Conservation (phyloP, 2,888 invertebrate genomes). For the Lepeophtheirus nordmannii region DNA sequence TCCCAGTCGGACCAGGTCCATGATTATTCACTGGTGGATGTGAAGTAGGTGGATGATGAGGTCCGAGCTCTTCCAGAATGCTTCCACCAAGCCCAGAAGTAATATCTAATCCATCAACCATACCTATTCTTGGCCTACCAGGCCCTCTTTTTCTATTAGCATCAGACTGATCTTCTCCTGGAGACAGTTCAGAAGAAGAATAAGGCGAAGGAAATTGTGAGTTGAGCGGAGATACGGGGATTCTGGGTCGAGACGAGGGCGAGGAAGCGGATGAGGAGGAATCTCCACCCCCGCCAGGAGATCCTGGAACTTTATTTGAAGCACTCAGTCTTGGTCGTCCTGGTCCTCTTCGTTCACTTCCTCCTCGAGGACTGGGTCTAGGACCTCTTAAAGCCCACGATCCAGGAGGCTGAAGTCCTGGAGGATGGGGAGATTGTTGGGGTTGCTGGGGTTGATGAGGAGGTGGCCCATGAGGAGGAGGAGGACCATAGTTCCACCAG, state of each 20-base stretch:
- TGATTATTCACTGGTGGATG: no score
- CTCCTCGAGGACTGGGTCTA: background rate
- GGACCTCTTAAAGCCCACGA: constrained; percentile 7
- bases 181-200: background rate
- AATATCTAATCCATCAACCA: background rate
- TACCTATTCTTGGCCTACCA: background rate
- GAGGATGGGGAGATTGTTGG: no score
- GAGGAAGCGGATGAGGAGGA: background rate
- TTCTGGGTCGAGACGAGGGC: no score
- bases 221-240: no score
- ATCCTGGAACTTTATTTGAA: background rate
- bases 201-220: no score
- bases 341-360: constrained; percentile 2
- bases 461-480: no score
- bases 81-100: no score
- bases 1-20: no score
- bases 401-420: background rate
- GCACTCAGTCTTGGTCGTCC: constrained; percentile 5
- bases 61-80: no score
- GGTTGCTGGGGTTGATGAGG: no score
- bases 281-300: background rate
- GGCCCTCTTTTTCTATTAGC: constrained; percentile 2
- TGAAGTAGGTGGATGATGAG: no score
- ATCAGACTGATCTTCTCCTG: background rate
- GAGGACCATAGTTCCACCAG: no score